Evolutionary conservation across 2,888 invertebrate species (phyloP).

Genomic region (Branchellion lobata): DNA sequence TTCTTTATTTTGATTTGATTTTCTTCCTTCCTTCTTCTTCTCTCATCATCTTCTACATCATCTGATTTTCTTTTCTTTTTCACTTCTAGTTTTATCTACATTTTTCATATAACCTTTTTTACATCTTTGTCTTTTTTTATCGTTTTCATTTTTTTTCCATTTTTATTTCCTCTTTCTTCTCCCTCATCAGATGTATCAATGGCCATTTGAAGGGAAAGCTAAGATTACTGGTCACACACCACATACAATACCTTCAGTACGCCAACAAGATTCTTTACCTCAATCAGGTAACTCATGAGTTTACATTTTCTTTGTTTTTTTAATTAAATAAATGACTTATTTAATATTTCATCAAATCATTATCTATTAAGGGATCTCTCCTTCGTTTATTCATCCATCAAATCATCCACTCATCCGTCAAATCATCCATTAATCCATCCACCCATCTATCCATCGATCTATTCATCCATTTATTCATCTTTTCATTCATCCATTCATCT

Average conservation of each 20-base stretch:
- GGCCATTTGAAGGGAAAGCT: constrained; percentile 73
- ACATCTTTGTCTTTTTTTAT: neutral
- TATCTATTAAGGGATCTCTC: no score
- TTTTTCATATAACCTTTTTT: neutral
- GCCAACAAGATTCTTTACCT: constrained; percentile 63
- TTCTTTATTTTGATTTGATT: neutral
- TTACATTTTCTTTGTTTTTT: neutral
- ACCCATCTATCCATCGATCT: no score
- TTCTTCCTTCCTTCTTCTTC: neutral
- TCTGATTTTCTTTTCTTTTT: no score
- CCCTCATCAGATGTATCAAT: constrained; percentile 67
- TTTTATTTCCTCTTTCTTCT: neutral
- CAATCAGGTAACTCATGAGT: constrained; percentile 56
- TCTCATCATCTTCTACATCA: neutral
- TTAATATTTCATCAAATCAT: no score
- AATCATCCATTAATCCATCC: no score
- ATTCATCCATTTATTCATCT: neutral
- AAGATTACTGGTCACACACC: constrained; percentile 78
- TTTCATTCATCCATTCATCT: neutral
- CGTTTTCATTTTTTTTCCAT: no score
- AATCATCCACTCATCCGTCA: neutral
- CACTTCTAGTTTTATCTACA: neutral
- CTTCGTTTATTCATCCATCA: neutral
- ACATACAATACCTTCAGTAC: constrained; percentile 71
- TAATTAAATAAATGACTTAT: no score